Percentiles rank a stretch among this genome's conserved stretches.
These are phyloP conservation scores for Ichneumoninae sp. DNA, from an alignment of 2,888 invertebrate genomes.

Conservation along the genomic window DNA sequence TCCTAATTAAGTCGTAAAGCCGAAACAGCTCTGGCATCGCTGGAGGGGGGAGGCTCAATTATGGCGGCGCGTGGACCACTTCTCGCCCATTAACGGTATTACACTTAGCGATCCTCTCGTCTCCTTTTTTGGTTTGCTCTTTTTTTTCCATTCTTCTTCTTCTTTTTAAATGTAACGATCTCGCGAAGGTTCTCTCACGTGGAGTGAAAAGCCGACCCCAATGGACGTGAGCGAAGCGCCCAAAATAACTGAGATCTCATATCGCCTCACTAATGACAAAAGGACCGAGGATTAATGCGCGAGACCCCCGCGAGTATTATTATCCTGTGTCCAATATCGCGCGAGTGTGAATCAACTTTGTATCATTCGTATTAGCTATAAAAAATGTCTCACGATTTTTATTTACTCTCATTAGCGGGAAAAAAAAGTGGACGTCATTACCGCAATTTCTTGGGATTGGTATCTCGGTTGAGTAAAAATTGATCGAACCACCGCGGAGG, in stretches of 20 bases:
- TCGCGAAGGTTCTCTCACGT: neutral
- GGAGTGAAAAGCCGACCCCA: constrained; percentile 22
- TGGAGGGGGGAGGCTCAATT: constrained; percentile 54
- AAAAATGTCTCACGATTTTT: constrained; percentile 1
- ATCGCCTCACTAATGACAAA: constrained; percentile 9
- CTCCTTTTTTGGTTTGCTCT: constrained; percentile 22
- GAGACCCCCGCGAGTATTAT: constrained; percentile 28
- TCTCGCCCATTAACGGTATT: constrained; percentile 64
- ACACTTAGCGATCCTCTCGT: constrained; percentile 49
- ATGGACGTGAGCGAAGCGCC: constrained; percentile 16
- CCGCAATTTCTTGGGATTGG: neutral
- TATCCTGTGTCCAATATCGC: constrained; percentile 24
- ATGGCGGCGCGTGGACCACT: constrained; percentile 63
- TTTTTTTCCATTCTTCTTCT: constrained; percentile 21
- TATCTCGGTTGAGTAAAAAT: constrained; percentile 25
- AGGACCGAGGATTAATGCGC: constrained; percentile 9
- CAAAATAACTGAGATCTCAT: constrained; percentile 10
- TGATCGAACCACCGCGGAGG: constrained; percentile 7
- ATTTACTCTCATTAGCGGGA: neutral
- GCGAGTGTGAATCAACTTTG: constrained; percentile 16
- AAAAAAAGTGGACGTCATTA: constrained; percentile 19
- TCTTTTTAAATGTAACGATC: constrained; percentile 36
- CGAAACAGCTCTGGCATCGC: constrained; percentile 51
- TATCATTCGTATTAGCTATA: neutral
- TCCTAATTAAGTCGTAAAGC: constrained; percentile 65